A percentile compares a stretch with the other conserved stretches of the same genome.
Conservation (phyloP, 2,888 invertebrate genomes). For the Patella ulyssiponensis region DNA sequence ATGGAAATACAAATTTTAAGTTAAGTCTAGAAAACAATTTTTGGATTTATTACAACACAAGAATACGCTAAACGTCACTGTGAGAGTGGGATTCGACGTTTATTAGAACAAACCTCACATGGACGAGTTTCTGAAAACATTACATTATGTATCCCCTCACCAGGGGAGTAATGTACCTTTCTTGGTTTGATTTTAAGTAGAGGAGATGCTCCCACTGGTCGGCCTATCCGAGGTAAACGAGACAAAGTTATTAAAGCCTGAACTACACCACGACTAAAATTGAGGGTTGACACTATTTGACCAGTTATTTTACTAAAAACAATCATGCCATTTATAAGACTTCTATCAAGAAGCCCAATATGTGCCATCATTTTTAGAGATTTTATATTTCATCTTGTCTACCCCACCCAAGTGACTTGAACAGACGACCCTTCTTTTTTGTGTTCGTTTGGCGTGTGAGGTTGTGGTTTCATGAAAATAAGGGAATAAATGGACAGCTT, state of each 20-base stretch:
- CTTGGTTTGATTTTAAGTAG: background rate
- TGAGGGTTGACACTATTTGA: background rate
- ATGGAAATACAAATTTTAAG: too few species aligned
- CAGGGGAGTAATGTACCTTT: constrained; percentile 1
- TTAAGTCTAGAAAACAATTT: constrained; percentile 19
- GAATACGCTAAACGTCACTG: constrained; percentile 15
- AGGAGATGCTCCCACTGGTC: background rate
- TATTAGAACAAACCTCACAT: constrained; percentile 2
- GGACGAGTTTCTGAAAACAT: background rate
- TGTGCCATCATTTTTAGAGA: constrained; percentile 18
- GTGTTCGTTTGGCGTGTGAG: constrained; percentile 5
- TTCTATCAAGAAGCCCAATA: constrained; percentile 2
- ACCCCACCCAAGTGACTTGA: constrained; percentile 28
- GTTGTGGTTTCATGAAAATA: constrained; percentile 16
- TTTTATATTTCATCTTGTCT: constrained; percentile 27
- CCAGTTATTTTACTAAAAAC: constrained; percentile 6
- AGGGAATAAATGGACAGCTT: constrained; percentile 8
- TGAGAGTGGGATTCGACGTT: constrained; percentile 12
- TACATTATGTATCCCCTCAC: background rate
- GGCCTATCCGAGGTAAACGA: constrained; percentile 13
- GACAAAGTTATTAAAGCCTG: constrained; percentile 12
- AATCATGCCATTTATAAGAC: constrained; percentile 11
- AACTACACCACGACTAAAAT: constrained; percentile 10
- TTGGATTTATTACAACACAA: constrained; percentile 18
- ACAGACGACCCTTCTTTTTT: constrained; percentile 16